phyloP scores from a whole-genome alignment of 2,888 invertebrate species.

The Masnerella sp. region DNA sequence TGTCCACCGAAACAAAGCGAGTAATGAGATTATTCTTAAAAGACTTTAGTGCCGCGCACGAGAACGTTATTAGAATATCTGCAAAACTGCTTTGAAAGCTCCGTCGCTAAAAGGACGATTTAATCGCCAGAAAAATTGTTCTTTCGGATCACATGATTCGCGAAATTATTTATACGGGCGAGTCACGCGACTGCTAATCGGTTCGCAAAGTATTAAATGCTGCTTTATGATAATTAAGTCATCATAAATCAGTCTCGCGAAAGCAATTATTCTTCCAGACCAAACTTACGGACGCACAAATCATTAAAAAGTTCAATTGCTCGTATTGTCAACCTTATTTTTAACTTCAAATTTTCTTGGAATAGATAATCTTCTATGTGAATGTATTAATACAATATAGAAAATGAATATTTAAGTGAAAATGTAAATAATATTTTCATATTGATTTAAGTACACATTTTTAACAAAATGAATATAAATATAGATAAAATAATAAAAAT shows the following conservation, averaged over 20 bases:
- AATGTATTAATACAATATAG: too few species aligned
- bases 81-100: slow-evolving; percentile 46
- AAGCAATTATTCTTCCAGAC: slow-evolving; percentile 34
- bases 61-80: slow-evolving; percentile 46
- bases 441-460: too few species aligned
- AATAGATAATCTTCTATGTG: too few species aligned
- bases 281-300: slow-evolving; percentile 27
- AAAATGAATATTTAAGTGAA: too few species aligned
- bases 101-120: slow-evolving; percentile 53
- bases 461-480: too few species aligned
- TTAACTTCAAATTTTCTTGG: too few species aligned
- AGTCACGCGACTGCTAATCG: slow-evolving; percentile 60
- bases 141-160: slow-evolving; percentile 51
- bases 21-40: slow-evolving; percentile 36
- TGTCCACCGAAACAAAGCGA: slow-evolving; percentile 23
- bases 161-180: slow-evolving; percentile 55
- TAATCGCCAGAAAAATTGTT: slow-evolving; percentile 57
- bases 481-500: too few species aligned
- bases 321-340: slow-evolving; percentile 31
- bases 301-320: slow-evolving; percentile 41
- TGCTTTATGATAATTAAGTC: slow-evolving; percentile 61
- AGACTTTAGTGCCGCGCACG: slow-evolving; percentile 23
- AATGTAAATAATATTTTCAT: too few species aligned
- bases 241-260: slow-evolving; percentile 53
- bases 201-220: slow-evolving; percentile 57